Evolutionary conservation across 53 echinoderm and acorn worm genomes (phyloP).

Genomic region (Stichopus horrens): DNA sequence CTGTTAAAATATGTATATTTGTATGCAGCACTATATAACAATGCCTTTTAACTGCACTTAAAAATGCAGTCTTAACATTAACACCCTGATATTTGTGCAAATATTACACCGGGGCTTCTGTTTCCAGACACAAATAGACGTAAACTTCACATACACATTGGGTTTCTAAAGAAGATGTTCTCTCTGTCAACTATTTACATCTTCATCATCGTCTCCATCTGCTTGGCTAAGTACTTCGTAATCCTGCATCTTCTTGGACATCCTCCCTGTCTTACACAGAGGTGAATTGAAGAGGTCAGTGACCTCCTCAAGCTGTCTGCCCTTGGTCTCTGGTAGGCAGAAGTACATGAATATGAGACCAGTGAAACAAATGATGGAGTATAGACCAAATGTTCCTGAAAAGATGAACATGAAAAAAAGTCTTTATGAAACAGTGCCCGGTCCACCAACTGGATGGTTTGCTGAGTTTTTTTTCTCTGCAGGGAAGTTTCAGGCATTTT

Average conservation of each 20-base stretch:
- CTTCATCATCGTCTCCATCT: background rate
- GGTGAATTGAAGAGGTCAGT: conserved; percentile 69
- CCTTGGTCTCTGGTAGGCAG: conserved; percentile 90
- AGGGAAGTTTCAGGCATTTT: too few relatives aligned
- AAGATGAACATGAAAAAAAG: background rate
- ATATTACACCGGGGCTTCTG: too few relatives aligned
- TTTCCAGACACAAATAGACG: too few relatives aligned
- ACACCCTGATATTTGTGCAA: too few relatives aligned
- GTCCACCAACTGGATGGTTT: too few relatives aligned
- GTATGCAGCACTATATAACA: too few relatives aligned
- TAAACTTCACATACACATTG: too few relatives aligned
- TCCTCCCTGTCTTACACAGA: conserved; percentile 30
- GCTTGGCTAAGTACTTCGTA: conserved; percentile 10
- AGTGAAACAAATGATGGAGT: conserved; percentile 68
- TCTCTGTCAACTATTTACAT: background rate
- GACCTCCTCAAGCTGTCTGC: conserved; percentile 78
- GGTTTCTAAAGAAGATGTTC: background rate
- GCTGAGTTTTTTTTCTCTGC: too few relatives aligned
- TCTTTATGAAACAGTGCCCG: too few relatives aligned
- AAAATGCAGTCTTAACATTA: too few relatives aligned
- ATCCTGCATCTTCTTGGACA: background rate
- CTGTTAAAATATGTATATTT: too few relatives aligned
- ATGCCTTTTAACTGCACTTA: too few relatives aligned
- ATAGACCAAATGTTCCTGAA: conserved; percentile 88
- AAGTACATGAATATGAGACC: conserved; percentile 73